Evolutionary conservation across 2,797 vertebrate genomes (phyloP).

Genomic region (Gymnocypris eckloni): DNA sequence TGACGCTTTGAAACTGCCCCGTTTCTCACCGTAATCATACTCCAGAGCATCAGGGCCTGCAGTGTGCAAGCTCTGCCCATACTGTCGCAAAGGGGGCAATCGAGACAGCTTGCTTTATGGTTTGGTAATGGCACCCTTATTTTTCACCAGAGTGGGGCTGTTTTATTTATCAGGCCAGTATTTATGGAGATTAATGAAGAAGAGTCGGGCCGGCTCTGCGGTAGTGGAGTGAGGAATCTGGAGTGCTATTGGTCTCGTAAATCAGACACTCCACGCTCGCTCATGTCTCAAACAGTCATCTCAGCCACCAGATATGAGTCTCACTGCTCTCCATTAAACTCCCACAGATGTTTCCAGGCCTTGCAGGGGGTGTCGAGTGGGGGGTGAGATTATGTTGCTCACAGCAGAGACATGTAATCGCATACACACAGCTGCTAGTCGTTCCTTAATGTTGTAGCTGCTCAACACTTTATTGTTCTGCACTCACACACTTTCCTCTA

Average conservation of each 20-base stretch:
- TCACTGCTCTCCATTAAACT: constrained; percentile 52
- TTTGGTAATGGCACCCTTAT: constrained; percentile 56
- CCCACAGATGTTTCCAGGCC: constrained; percentile 58
- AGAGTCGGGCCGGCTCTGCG: constrained; percentile 19
- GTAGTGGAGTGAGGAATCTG: constrained; percentile 52
- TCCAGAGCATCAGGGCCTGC: constrained; percentile 16
- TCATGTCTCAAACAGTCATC: constrained; percentile 58
- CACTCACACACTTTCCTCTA: neutral
- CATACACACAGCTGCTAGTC: constrained; percentile 61
- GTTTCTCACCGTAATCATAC: neutral
- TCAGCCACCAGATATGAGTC: constrained; percentile 54
- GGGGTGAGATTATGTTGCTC: constrained; percentile 52
- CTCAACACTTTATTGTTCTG: constrained; percentile 48
- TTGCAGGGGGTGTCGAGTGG: constrained; percentile 19
- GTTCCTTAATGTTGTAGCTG: constrained; percentile 53
- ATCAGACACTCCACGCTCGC: constrained; percentile 45
- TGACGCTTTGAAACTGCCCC: neutral
- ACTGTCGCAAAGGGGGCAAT: constrained; percentile 32
- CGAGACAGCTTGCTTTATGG: constrained; percentile 57
- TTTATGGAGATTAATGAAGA: constrained; percentile 62
- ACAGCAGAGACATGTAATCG: constrained; percentile 56
- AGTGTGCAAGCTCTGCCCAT: constrained; percentile 2
- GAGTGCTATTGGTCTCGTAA: constrained; percentile 57
- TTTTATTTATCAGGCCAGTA: constrained; percentile 56
- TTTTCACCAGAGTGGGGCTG: constrained; percentile 51